phyloP scores from a whole-genome alignment of 2,797 vertebrate genomes.

The Xenopus petersii region DNA sequence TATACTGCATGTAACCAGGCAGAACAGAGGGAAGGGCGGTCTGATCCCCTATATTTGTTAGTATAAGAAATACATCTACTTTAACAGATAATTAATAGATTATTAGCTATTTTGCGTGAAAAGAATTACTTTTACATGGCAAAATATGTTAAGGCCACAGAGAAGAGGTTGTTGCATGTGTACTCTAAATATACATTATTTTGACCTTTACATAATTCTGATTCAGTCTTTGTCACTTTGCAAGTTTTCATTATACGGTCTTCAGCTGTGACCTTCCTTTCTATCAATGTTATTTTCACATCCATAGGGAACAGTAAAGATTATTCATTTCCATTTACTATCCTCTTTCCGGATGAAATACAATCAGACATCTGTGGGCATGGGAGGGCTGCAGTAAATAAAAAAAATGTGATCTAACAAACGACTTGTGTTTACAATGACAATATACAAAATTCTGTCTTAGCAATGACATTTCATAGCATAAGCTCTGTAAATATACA shows the following conservation, averaged over 20 bases:
- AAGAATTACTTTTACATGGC: too few species aligned
- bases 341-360: constrained; percentile 13
- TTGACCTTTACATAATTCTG: constrained; percentile 1
- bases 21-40: too few species aligned
- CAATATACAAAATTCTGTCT: constrained; percentile 5
- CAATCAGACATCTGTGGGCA: constrained; percentile 17
- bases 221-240: constrained; percentile 12
- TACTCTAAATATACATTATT: not conserved
- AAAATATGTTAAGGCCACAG: too few species aligned
- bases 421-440: constrained; percentile 2
- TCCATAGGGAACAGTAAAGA: constrained; percentile 21
- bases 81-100: too few species aligned
- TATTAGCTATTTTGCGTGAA: too few species aligned
- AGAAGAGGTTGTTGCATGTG: not conserved
- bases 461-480: constrained; percentile 7
- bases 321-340: constrained; percentile 19
- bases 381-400: not conserved
- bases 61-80: too few species aligned
- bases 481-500: not conserved
- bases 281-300: constrained; percentile 21
- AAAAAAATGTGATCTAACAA: not conserved
- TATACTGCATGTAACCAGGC: too few species aligned
- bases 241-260: constrained; percentile 4
- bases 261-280: constrained; percentile 16
- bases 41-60: too few species aligned